These are phyloP conservation scores for Drosophila robusta DNA, from an alignment of 2,888 invertebrate species.

Conservation along the genomic window DNA sequence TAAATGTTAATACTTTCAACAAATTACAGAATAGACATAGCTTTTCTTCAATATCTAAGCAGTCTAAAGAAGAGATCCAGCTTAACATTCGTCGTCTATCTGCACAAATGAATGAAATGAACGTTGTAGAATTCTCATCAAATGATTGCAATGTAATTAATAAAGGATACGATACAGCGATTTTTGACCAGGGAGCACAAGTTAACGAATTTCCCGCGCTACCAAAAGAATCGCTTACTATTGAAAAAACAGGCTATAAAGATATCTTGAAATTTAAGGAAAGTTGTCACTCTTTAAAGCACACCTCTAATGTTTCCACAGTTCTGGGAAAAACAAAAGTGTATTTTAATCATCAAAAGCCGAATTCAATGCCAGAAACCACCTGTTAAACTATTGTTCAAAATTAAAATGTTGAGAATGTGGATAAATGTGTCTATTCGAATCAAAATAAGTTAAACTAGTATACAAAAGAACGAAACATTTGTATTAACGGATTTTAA, in stretches of 20 bases:
- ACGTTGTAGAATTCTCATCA: slow-evolving; percentile 53
- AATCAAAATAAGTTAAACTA: slow-evolving; percentile 61
- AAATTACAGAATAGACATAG: slow-evolving; percentile 83
- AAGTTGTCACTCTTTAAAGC: slow-evolving; percentile 41
- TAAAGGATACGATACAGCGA: slow-evolving; percentile 20
- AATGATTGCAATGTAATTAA: slow-evolving; percentile 54
- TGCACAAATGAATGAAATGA: slow-evolving; percentile 77
- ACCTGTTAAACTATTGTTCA: slow-evolving; percentile 79
- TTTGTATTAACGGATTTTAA: slow-evolving; percentile 54
- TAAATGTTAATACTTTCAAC: slow-evolving; percentile 78
- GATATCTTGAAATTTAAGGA: slow-evolving; percentile 67
- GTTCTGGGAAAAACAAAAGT: slow-evolving; percentile 57
- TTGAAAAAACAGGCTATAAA: slow-evolving; percentile 30
- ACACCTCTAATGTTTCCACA: slow-evolving; percentile 43
- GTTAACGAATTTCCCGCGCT: slow-evolving; percentile 3
- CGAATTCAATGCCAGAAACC: slow-evolving; percentile 84
- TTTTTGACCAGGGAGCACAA: slow-evolving; percentile 17
- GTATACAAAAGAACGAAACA: slow-evolving; percentile 42
- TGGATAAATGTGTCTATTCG: slow-evolving; percentile 49
- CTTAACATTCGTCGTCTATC: slow-evolving; percentile 84
- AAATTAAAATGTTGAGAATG: slow-evolving; percentile 39
- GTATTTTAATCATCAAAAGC: slow-evolving; percentile 54
- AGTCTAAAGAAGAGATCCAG: slow-evolving; percentile 82
- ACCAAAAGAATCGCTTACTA: slow-evolving; percentile 23
- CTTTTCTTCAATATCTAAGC: slow-evolving; percentile 79